phyloP scores from a whole-genome alignment of 2,888 invertebrate genomes.

The Latrodectus elegans region DNA sequence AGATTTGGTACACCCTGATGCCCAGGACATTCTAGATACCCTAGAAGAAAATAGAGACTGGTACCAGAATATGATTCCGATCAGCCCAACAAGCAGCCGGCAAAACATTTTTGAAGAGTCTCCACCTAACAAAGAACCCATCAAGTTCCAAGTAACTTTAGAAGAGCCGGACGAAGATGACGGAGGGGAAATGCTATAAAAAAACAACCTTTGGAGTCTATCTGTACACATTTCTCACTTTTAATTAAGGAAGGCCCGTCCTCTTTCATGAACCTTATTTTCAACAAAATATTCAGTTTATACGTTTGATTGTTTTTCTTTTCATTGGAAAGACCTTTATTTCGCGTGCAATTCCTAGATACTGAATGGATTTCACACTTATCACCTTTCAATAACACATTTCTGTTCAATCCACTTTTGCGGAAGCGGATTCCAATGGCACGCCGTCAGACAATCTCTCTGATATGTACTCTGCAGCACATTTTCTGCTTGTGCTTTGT shows the following conservation, averaged over 20 bases:
- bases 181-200: constrained; percentile 17
- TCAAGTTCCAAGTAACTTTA: constrained; percentile 81
- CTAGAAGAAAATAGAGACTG: constrained; percentile 99
- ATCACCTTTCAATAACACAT: too few species aligned
- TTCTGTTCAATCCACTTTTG: too few species aligned
- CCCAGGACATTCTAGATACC: constrained; percentile 97
- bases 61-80: constrained; percentile 94
- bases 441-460: too few species aligned
- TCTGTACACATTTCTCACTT: background rate
- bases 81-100: constrained; percentile 81
- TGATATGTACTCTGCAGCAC: too few species aligned
- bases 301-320: constrained; percentile 18
- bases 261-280: background rate
- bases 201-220: background rate
- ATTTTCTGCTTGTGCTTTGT: too few species aligned
- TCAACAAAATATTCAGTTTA: constrained; percentile 42
- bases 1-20: constrained; percentile 98
- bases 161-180: constrained; percentile 84
- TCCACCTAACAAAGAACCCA: constrained; percentile 77
- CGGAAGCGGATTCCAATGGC: too few species aligned
- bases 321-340: background rate
- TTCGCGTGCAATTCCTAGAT: too few species aligned
- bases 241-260: background rate
- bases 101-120: constrained; percentile 57
- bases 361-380: too few species aligned